Base-by-base conservation (phyloP, 2,113 vertebrate species). In the Maccullochella peelii region DNA sequence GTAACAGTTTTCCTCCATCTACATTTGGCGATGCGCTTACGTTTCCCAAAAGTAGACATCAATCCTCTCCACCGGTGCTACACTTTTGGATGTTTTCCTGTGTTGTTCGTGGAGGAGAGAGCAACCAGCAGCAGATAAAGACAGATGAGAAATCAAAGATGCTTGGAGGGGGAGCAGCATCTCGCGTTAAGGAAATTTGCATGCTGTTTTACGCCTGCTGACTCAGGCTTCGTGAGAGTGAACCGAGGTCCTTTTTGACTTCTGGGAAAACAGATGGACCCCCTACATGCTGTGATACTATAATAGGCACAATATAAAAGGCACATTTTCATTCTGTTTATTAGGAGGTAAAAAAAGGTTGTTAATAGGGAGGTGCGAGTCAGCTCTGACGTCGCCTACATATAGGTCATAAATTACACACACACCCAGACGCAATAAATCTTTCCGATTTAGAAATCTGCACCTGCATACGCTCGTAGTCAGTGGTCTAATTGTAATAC, bases 251-350 rank as follows among this genome's bases (percentile, higher is more conserved):
- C 58, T 82, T 83, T 84, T 67, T 74, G 71, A 87, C 80, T 87
- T 92, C 72, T 77, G 67, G 78, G 79, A 61, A 84, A 89, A 91
- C 89, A 88, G 88, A 83, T 73, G 81, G 90, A 83, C 84, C 74
- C 73, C 87, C 44, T 0, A 2, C 84, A 50, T 18, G 82, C 87
- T 83, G 79, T 2, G 77, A 49, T 73, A 74, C 82, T 78, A 49
- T 82, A 90, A n/a, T n/a, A n/a, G n/a, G n/a, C n/a, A n/a, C n/a
- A n/a, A n/a, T 59, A 76, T 73, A 8, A 42, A 77, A 88, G 57
- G 33, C 30, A 44, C 58, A 75, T 55, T 87, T 61, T 55, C 62
- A 58, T 72, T 79, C 38, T 38, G 40, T 57, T 89, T 73, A 83
- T 88, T 73, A 77, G 71, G 54, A 42, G 58, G 87, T 82, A 83